Evolutionary conservation across 2,888 invertebrate genomes (phyloP), one percentile per base, ranked within the genome.

Genomic region (Megalurothrips usitatus): DNA sequence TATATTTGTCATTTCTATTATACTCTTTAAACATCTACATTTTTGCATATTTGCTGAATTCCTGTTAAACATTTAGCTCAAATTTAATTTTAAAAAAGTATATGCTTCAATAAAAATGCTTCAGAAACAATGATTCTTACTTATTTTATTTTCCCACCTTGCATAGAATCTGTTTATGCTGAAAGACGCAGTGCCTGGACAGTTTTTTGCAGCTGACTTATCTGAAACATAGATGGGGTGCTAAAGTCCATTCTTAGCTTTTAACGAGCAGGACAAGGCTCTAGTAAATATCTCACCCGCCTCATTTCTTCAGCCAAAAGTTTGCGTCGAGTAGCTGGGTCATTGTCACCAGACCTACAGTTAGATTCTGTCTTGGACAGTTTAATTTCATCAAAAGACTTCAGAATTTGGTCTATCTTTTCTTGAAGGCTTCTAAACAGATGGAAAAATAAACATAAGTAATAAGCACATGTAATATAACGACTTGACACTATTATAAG

Each of bases 231-330:
- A 26, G 26, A 75, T 58, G 17, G 58, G 6, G 6, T 17, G 17
- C 6, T 58, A 0, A 75, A 75, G 12, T 75, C 23, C 8, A 26
- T 26, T 58, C 0, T 75, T 26, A 26, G 23, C 34, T 19, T 10
- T 68, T 4, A 1, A 68, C 68, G 10, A 26, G 26, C 58, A 23
- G 34, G 6, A 43, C 34, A 43, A 43, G 34, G 34, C 34, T 43
- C 34, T 43, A 43, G 34, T 43, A 43, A 43, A 84, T 85, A 47
- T 81, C 58, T 79, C 23, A 81, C 81, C 82, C 68, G 78, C 79
- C 78, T 83, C 79, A 81, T 82, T 84, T 84, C 68, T 11, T 75
- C 68, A 26, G 79, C 43, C 17, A 68, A 26, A 47, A 75, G 23
- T 26, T 75, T 75, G 26, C 68, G 23, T 4, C 26, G 68, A 75